phyloP scores from a whole-genome alignment of 2,888 invertebrate species.

The Gastrophysa polygoni region DNA sequence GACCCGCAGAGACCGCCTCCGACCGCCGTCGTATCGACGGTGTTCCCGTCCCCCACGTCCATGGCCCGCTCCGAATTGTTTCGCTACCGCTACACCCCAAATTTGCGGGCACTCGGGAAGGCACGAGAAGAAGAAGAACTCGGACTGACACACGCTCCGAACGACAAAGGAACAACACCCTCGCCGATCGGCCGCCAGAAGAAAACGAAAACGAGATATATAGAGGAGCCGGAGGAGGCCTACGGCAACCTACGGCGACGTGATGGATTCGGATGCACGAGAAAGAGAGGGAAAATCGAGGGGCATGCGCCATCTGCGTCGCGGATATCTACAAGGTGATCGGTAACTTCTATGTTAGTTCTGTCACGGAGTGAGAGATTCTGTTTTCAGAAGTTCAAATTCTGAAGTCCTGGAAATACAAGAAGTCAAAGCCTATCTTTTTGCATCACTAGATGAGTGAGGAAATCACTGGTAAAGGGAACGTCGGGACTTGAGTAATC shows the following conservation, averaged over 20 bases:
- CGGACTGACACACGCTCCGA: neutral
- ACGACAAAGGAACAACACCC: slow-evolving; percentile 33
- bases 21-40: neutral
- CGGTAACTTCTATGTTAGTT: no score
- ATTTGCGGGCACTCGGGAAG: no score
- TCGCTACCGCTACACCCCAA: no score
- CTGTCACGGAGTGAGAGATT: no score
- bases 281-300: slow-evolving; percentile 22
- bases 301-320: slow-evolving; percentile 46
- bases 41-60: neutral
- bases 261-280: slow-evolving; percentile 41
- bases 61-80: neutral
- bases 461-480: no score
- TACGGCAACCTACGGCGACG: slow-evolving; percentile 20
- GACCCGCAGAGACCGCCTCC: neutral
- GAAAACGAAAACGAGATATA: neutral
- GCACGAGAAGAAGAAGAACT: no score
- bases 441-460: no score
- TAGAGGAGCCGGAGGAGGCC: neutral
- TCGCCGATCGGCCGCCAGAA: slow-evolving; percentile 22
- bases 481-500: no score
- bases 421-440: no score
- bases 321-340: slow-evolving; percentile 28
- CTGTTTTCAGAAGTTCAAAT: no score
- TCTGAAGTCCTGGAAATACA: no score